phyloP scores from a whole-genome alignment of 2,797 vertebrate genomes.

The Parauchenoglanis ngamensis region DNA sequence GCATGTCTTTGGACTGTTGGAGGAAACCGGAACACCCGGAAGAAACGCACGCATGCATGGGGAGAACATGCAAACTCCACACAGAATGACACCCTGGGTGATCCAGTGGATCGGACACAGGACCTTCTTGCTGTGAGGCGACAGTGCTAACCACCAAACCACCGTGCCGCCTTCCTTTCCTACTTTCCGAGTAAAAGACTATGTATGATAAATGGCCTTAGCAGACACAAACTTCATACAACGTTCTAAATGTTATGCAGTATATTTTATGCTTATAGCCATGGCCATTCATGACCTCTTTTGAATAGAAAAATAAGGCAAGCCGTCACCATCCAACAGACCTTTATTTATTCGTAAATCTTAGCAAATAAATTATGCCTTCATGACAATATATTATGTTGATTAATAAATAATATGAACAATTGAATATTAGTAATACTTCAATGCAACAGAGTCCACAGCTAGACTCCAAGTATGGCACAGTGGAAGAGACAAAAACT shows the following conservation, averaged over 20 bases:
- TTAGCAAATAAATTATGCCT: constrained; percentile 68
- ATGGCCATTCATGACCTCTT: neutral
- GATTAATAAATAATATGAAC: constrained; percentile 78
- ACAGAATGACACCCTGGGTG: too few species aligned
- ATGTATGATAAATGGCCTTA: neutral
- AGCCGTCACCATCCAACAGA: constrained; percentile 76
- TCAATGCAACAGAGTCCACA: constrained; percentile 74
- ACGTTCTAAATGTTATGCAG: neutral
- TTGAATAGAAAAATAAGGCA: neutral
- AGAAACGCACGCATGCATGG: too few species aligned
- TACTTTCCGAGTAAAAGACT: neutral
- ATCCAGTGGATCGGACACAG: too few species aligned
- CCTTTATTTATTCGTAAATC: constrained; percentile 71
- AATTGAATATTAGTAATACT: constrained; percentile 73
- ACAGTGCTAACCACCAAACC: too few species aligned
- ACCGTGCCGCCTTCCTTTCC: too few species aligned
- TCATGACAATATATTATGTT: constrained; percentile 76
- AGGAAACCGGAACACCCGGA: too few species aligned
- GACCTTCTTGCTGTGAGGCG: too few species aligned
- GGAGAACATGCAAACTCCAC: too few species aligned
- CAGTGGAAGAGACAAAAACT: constrained; percentile 72
- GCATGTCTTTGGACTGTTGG: too few species aligned
- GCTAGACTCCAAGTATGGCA: constrained; percentile 67
- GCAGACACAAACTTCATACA: neutral
- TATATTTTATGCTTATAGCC: neutral